These are phyloP conservation scores for Pardalotus punctatus DNA, from an alignment of 2,113 vertebrate species.

Conservation along the genomic window DNA sequence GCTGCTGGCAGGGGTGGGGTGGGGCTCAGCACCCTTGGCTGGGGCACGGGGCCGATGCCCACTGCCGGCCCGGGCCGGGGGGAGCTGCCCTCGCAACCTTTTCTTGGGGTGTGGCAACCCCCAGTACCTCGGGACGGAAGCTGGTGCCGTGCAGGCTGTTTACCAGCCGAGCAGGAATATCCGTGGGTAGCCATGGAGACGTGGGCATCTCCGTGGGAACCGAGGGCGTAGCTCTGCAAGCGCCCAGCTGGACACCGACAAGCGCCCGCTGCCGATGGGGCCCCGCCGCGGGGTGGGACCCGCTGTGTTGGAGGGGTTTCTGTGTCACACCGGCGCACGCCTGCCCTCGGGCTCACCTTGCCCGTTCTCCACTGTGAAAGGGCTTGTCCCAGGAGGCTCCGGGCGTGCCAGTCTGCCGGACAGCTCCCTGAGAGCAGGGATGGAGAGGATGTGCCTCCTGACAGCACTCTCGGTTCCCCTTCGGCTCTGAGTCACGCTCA, in stretches of 20 bases:
- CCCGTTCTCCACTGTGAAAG: fast-evolving
- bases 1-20: fast-evolving
- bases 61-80: fast-evolving
- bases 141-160: neutral
- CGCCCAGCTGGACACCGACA: neutral
- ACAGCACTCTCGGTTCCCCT: neutral
- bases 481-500: conserved; percentile 32
- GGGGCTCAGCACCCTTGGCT: too few species aligned
- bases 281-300: neutral
- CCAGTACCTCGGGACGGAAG: neutral
- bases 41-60: fast-evolving
- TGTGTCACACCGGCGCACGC: fast-evolving
- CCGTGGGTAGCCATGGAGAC: conserved; percentile 27
- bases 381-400: neutral
- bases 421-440: neutral
- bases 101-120: conserved; percentile 15
- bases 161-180: conserved; percentile 1
- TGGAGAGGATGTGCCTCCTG: neutral
- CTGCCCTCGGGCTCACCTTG: fast-evolving
- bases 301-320: fast-evolving
- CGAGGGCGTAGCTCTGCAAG: neutral
- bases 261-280: fast-evolving
- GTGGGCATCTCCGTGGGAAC: conserved; percentile 45
- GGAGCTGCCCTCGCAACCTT: neutral
- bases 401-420: fast-evolving